These are phyloP conservation scores for Phymanthus crucifer DNA, from an alignment of 92 coral and sea anemone genomes.

Conservation along the genomic window DNA sequence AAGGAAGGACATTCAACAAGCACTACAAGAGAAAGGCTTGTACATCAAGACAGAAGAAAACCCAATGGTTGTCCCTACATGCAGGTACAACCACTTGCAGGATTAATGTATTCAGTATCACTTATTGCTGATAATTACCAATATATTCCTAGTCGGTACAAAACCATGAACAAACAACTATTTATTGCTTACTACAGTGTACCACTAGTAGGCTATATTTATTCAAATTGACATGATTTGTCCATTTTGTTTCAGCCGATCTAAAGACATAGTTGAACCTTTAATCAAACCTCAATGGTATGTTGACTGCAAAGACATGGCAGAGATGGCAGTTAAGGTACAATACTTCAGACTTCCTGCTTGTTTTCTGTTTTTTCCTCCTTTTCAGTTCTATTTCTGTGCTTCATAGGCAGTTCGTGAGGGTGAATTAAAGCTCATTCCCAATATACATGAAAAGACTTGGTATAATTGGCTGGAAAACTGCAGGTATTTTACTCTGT, in stretches of 20 bases:
- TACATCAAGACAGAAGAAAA: constrained; percentile 92
- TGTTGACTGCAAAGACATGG: constrained; percentile 98
- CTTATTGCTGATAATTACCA: too few species aligned
- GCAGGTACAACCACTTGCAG: constrained; percentile 61
- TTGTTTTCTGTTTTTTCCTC: background rate
- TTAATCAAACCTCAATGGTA: constrained; percentile 99
- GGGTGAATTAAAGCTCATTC: constrained; percentile 91
- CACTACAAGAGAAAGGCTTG: constrained; percentile 75
- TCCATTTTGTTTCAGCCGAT: constrained; percentile 66
- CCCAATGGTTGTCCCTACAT: constrained; percentile 96
- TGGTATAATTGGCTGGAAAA: constrained; percentile 96
- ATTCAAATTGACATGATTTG: too few species aligned
- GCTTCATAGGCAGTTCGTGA: constrained; percentile 75
- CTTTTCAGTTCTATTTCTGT: background rate
- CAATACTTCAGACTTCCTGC: background rate
- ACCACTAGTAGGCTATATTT: too few species aligned
- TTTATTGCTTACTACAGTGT: too few species aligned
- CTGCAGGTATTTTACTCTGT: constrained; percentile 64
- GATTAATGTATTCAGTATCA: background rate
- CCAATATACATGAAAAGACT: constrained; percentile 83
- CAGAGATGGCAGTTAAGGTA: constrained; percentile 95
- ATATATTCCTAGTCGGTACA: too few species aligned
- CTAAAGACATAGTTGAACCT: constrained; percentile 99
- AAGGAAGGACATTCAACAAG: constrained; percentile 79
- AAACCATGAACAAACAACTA: too few species aligned